phyloP scores from a whole-genome alignment of 2,888 invertebrate species.

The Scotopteryx bipunctaria region DNA sequence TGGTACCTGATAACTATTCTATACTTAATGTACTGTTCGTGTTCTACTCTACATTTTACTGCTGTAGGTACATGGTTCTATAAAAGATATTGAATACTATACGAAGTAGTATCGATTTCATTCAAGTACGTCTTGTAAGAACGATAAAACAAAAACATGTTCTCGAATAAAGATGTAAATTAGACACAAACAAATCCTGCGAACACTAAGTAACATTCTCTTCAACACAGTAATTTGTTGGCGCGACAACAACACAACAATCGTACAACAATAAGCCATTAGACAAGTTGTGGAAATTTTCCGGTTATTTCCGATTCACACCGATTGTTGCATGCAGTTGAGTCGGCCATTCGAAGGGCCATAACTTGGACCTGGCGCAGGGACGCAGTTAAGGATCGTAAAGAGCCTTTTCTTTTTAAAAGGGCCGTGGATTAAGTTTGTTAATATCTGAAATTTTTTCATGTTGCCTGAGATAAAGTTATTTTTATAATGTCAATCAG shows the following conservation, averaged over 20 bases:
- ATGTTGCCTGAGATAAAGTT: neutral
- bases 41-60: too few relatives aligned
- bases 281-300: conserved; percentile 80
- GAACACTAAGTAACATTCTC: conserved; percentile 58
- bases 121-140: neutral
- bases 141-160: neutral
- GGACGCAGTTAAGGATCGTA: neutral
- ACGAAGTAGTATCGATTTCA: neutral
- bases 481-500: too few relatives aligned
- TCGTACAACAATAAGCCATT: conserved; percentile 79
- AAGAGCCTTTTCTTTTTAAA: too few relatives aligned
- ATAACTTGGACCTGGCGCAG: conserved; percentile 57
- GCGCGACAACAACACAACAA: conserved; percentile 58
- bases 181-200: neutral
- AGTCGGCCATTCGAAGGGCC: conserved; percentile 62
- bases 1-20: too few relatives aligned
- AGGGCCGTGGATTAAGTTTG: too few relatives aligned
- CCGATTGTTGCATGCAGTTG: conserved; percentile 68
- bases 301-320: conserved; percentile 81
- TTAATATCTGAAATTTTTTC: too few relatives aligned
- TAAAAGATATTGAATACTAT: too few relatives aligned
- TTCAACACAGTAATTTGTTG: conserved; percentile 62
- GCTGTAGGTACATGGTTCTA: too few relatives aligned
- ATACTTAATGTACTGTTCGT: too few relatives aligned
- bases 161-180: neutral